Percentiles rank a stretch among this genome's conserved stretches.
phyloP scores from a whole-genome alignment of 2,113 vertebrate species.

The Coturnix japonica region DNA sequence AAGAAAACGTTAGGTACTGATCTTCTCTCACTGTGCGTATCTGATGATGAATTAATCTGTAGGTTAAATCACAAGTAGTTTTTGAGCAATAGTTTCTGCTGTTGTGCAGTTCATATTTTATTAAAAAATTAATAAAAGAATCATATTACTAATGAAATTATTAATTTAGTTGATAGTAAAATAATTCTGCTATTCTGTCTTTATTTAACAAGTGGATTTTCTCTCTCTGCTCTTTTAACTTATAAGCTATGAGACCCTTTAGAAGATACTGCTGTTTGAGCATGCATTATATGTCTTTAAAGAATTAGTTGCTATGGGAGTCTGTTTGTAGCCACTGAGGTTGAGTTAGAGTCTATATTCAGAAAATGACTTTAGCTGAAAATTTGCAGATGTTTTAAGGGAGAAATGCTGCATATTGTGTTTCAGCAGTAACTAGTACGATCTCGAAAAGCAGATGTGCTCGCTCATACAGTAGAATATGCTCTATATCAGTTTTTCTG shows the following conservation, averaged over 20 bases:
- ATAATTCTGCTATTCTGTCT: background rate
- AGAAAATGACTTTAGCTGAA: background rate
- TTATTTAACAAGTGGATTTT: background rate
- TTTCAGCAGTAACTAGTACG: background rate
- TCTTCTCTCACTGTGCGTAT: background rate
- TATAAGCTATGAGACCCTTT: background rate
- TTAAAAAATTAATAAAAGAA: background rate
- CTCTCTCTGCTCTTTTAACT: background rate
- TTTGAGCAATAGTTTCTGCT: background rate
- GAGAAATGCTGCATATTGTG: background rate
- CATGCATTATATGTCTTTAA: conserved; percentile 2
- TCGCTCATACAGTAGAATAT: background rate
- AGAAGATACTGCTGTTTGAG: background rate
- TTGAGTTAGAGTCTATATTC: background rate
- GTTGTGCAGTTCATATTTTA: background rate
- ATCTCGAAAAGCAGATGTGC: background rate
- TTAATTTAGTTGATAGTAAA: background rate
- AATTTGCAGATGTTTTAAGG: background rate
- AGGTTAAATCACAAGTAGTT: background rate
- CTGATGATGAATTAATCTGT: background rate
- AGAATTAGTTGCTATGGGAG: background rate
- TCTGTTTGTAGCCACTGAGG: conserved; percentile 5
- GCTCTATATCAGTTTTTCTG: background rate
- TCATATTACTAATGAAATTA: background rate
- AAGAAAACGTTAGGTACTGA: background rate